A percentile compares a stretch with the other conserved stretches of the same genome.
Evolutionary conservation across 1,140 invertebrate species (phyloP).

Genomic region (Danaus plexippus): DNA sequence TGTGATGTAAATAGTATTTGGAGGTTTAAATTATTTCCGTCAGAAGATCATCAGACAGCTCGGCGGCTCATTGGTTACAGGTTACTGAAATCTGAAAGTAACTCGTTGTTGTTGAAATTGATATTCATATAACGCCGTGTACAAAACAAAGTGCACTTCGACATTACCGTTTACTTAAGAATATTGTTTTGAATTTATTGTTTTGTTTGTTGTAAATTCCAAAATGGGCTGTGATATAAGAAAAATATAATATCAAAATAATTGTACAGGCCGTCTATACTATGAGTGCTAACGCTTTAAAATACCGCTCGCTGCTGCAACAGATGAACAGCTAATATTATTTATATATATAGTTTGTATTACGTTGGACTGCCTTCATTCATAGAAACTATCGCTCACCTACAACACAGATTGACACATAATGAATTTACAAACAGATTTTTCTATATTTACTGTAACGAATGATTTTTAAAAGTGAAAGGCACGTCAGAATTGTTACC

Average conservation of each 20-base stretch:
- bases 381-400: no score
- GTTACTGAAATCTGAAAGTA: slow-evolving; percentile 45
- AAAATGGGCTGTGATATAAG: slow-evolving; percentile 80
- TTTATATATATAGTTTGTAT: no score
- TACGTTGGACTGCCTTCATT: no score
- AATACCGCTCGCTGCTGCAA: slow-evolving; percentile 32
- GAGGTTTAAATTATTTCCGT: slow-evolving; percentile 5
- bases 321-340: not conserved
- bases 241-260: slow-evolving; percentile 74
- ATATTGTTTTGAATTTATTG: slow-evolving; percentile 60
- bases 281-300: slow-evolving; percentile 50
- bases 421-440: not conserved
- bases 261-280: slow-evolving; percentile 76
- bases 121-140: slow-evolving; percentile 68
- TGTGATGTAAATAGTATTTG: slow-evolving; percentile 13
- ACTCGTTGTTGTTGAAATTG: slow-evolving; percentile 54
- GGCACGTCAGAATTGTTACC: slow-evolving; percentile 4
- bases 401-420: not conserved
- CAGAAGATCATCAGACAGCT: slow-evolving; percentile 33
- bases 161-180: slow-evolving; percentile 53
- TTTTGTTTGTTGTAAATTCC: slow-evolving; percentile 75
- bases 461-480: not conserved
- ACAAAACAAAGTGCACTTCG: slow-evolving; percentile 71
- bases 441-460: not conserved
- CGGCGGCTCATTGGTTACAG: slow-evolving; percentile 39